Conservation (phyloP, 1,140 invertebrate species). For the Temnothorax nylanderi region DNA sequence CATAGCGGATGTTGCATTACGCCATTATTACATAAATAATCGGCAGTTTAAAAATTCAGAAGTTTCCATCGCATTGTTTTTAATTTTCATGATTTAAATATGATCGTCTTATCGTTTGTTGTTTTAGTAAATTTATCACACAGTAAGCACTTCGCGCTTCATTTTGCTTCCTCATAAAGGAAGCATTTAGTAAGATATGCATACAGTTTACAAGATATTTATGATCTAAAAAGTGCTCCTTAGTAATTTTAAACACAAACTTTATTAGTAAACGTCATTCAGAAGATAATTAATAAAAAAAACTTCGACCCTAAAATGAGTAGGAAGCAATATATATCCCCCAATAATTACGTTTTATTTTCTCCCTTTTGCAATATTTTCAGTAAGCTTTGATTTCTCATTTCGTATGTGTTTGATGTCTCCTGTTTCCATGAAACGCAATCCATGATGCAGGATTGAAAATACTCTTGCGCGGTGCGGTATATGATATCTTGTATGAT, state of each 20-base stretch:
- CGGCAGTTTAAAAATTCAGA: neutral
- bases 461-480: constrained; percentile 39
- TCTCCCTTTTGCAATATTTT: constrained; percentile 20
- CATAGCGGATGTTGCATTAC: neutral
- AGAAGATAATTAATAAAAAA: neutral
- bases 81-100: constrained; percentile 16
- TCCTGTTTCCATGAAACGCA: constrained; percentile 50
- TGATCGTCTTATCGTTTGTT: neutral
- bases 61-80: neutral
- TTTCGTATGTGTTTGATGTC: constrained; percentile 52
- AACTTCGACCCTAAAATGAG: neutral
- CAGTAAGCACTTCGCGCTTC: neutral
- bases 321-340: neutral
- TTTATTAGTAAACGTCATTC: neutral
- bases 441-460: constrained; percentile 50
- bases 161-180: neutral
- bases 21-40: constrained; percentile 23
- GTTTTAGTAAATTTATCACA: constrained; percentile 5
- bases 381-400: constrained; percentile 52
- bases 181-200: neutral
- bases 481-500: constrained; percentile 50
- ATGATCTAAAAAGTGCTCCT: neutral
- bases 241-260: neutral
- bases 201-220: constrained; percentile 3
- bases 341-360: constrained; percentile 25